phyloP scores from a whole-genome alignment of 2,888 invertebrate species.

The Drosophila prostipennis region DNA sequence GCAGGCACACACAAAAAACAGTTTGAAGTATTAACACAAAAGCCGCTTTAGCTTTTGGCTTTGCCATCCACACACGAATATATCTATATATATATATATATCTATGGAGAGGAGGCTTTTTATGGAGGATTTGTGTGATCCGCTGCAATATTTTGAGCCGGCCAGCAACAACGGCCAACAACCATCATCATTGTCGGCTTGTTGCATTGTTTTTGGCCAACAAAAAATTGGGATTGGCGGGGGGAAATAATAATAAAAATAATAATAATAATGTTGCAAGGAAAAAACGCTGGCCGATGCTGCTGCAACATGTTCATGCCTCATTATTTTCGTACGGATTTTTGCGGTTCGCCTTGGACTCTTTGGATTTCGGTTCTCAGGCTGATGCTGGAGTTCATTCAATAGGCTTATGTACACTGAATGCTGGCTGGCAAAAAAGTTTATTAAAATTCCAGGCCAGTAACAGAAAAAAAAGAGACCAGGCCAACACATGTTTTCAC shows the following conservation, averaged over 20 bases:
- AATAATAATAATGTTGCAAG: conserved; percentile 66
- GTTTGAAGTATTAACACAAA: conserved; percentile 78
- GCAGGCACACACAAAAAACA: conserved; percentile 51
- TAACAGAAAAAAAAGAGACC: conserved; percentile 20
- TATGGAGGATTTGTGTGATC: conserved; percentile 83
- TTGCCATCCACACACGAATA: conserved; percentile 43
- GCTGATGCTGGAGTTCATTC: conserved; percentile 43
- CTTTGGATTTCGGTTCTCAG: conserved; percentile 59
- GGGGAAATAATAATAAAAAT: conserved; percentile 53
- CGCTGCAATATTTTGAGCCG: conserved; percentile 77
- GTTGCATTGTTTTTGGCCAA: conserved; percentile 71
- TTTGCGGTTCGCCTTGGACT: conserved; percentile 77
- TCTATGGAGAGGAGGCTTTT: conserved; percentile 58
- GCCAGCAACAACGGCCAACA: conserved; percentile 18
- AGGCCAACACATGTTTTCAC: conserved; percentile 77
- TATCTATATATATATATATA: conserved; percentile 4
- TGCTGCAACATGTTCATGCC: conserved; percentile 76
- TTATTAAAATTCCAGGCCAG: conserved; percentile 70
- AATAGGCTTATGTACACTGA: conserved; percentile 35
- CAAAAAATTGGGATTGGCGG: conserved; percentile 31
- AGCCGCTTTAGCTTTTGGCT: conserved; percentile 71
- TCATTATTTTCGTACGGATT: conserved; percentile 80
- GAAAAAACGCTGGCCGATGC: conserved; percentile 44
- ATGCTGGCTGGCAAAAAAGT: conserved; percentile 44
- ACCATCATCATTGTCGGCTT: conserved; percentile 44